Conservation (phyloP, 1,140 invertebrate species). For the Drosophila serrata region DNA sequence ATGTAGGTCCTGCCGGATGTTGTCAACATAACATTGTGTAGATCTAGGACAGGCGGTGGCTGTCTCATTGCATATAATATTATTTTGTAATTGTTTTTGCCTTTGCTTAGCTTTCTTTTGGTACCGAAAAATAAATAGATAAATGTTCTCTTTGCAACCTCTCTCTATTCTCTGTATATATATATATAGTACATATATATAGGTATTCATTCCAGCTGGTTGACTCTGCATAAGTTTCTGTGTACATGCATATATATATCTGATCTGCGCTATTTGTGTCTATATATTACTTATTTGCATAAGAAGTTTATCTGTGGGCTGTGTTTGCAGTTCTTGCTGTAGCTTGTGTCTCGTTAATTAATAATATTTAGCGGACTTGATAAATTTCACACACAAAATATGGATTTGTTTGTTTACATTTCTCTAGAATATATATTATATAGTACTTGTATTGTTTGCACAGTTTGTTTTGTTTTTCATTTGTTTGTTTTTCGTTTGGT, state of each 20-base stretch:
- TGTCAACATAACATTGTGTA: constrained; percentile 22
- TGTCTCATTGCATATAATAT: constrained; percentile 33
- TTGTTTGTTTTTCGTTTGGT: constrained; percentile 27
- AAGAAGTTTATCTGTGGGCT: constrained; percentile 75
- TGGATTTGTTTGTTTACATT: constrained; percentile 55
- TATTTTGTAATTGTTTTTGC: constrained; percentile 38
- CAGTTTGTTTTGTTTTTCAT: constrained; percentile 40
- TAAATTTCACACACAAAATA: constrained; percentile 77
- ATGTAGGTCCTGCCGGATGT: constrained; percentile 19
- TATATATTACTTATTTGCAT: constrained; percentile 54
- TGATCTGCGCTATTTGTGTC: constrained; percentile 27
- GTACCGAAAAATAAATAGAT: constrained; percentile 73
- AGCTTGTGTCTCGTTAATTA: constrained; percentile 41
- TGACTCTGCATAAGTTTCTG: constrained; percentile 32
- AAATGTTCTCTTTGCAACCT: constrained; percentile 29
- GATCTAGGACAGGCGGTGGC: constrained; percentile 16
- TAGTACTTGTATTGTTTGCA: constrained; percentile 42
- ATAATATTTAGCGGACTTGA: constrained; percentile 46
- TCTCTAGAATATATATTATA: constrained; percentile 36
- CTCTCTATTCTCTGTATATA: constrained; percentile 34
- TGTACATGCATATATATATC: constrained; percentile 6
- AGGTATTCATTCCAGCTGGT: constrained; percentile 48
- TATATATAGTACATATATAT: constrained; percentile 37
- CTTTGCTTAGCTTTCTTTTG: constrained; percentile 34
- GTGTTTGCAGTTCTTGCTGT: constrained; percentile 60